Conservation (phyloP, 2,113 vertebrate species). For the Girardinichthys multiradiatus region DNA sequence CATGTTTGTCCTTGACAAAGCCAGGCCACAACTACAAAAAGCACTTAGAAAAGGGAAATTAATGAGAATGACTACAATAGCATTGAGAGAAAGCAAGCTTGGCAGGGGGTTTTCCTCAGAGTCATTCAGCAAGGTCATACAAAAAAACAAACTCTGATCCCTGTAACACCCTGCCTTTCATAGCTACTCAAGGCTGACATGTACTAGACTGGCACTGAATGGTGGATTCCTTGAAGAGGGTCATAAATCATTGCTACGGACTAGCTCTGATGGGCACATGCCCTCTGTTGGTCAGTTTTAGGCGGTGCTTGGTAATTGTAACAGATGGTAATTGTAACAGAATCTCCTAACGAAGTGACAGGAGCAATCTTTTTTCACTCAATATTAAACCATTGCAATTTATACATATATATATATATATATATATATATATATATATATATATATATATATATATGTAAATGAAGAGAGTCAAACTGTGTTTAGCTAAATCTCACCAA, state of each 20-base stretch:
- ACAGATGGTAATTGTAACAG: background rate
- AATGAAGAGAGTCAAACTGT: background rate
- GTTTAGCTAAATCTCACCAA: background rate
- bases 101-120: constrained; percentile 65
- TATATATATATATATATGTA: too few species aligned
- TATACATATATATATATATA: too few species aligned
- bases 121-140: constrained; percentile 67
- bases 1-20: constrained; percentile 67
- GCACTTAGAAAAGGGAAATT: constrained; percentile 75
- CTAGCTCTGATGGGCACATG: constrained; percentile 29
- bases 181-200: constrained; percentile 10
- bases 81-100: constrained; percentile 46
- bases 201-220: background rate
- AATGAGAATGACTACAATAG: constrained; percentile 70
- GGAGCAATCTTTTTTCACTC: background rate
- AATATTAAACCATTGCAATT: background rate
- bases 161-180: constrained; percentile 1
- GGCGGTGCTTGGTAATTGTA: background rate
- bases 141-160: constrained; percentile 28
- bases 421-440: too few species aligned
- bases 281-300: constrained; percentile 60
- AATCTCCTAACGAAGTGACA: background rate
- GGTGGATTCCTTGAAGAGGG: constrained; percentile 7
- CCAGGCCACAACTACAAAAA: constrained; percentile 63
- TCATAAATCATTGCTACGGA: constrained; percentile 26